Evolutionary conservation across 2,888 invertebrate genomes (phyloP).

Genomic region (Agrochola lychnidis): DNA sequence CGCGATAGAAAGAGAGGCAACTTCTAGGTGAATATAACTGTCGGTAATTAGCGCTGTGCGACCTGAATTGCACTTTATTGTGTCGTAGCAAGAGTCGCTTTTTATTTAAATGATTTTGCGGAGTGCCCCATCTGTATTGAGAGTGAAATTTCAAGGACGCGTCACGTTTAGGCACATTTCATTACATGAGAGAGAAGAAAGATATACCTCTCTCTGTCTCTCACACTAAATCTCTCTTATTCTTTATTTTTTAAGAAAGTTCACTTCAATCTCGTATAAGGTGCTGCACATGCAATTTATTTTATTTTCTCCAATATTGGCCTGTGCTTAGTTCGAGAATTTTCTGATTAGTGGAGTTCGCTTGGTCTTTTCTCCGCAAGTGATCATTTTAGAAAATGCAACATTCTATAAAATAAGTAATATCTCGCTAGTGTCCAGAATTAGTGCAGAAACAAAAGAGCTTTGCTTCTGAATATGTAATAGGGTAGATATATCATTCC

Average conservation of each 20-base stretch:
- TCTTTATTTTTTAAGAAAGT: not conserved
- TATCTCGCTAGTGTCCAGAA: not conserved
- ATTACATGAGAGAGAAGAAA: not conserved
- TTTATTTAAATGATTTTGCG: no score
- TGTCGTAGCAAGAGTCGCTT: no score
- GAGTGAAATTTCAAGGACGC: no score
- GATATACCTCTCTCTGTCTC: not conserved
- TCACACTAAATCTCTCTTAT: not conserved
- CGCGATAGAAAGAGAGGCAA: no score
- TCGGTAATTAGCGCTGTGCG: no score
- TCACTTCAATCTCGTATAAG: not conserved
- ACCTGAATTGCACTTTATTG: no score
- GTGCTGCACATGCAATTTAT: not conserved
- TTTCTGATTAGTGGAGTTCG: not conserved
- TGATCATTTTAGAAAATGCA: not conserved
- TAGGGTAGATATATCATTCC: slow-evolving; percentile 43
- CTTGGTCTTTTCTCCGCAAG: not conserved
- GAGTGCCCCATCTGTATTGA: no score
- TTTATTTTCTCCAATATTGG: not conserved
- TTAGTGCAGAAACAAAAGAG: slow-evolving; percentile 27
- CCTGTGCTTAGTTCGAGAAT: not conserved
- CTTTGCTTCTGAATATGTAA: slow-evolving; percentile 11
- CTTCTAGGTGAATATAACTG: no score
- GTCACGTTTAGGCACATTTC: not conserved
- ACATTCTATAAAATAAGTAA: not conserved